Percentiles rank a stretch among this genome's conserved stretches.
These are phyloP conservation scores for Crossaster papposus DNA, from an alignment of 53 echinoderm and acorn worm species.

Conservation along the genomic window DNA sequence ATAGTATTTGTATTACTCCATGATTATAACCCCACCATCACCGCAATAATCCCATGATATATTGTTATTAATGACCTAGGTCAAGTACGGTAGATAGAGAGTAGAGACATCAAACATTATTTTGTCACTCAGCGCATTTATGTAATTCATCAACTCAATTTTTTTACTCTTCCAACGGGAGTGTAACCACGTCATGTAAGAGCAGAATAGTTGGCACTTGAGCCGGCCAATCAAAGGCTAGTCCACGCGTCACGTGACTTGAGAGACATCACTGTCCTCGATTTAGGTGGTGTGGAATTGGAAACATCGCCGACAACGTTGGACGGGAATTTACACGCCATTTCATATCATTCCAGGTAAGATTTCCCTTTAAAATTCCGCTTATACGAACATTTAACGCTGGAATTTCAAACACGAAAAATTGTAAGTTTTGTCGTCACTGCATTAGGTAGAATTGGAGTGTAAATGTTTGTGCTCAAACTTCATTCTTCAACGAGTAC, in stretches of 20 bases:
- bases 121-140: slow-evolving; percentile 17
- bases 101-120: background rate
- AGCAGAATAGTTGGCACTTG: slow-evolving; percentile 58
- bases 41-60: background rate
- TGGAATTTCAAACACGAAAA: background rate
- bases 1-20: too few species aligned
- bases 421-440: background rate
- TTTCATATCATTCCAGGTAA: slow-evolving; percentile 60
- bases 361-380: background rate
- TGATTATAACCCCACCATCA: background rate
- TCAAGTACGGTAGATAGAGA: too few species aligned
- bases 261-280: slow-evolving; percentile 43
- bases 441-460: background rate
- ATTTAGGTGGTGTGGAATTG: slow-evolving; percentile 21
- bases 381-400: background rate
- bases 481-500: background rate
- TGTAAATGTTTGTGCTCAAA: background rate
- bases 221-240: slow-evolving; percentile 38
- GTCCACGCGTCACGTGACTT: slow-evolving; percentile 36
- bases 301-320: slow-evolving; percentile 42
- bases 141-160: background rate
- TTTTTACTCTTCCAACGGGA: slow-evolving; percentile 38
- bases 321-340: slow-evolving; percentile 53
- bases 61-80: slow-evolving; percentile 17
- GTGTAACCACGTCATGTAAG: slow-evolving; percentile 29